A percentile compares a stretch with the other conserved stretches of the same genome.
Evolutionary conservation across 1,140 invertebrate species (phyloP).

Genomic region (Ridgeia piscesae): DNA sequence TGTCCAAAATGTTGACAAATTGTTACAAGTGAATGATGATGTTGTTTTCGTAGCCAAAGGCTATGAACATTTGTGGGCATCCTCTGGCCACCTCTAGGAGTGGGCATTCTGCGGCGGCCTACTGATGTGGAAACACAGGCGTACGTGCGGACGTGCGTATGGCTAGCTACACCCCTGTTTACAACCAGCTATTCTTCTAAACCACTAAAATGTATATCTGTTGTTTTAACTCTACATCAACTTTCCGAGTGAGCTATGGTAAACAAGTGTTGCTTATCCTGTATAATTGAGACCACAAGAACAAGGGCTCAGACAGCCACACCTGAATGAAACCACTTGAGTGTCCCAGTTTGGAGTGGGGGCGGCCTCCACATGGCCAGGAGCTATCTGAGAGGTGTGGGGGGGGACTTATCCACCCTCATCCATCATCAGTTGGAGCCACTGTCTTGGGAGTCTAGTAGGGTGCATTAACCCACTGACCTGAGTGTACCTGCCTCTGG

Average conservation of each 20-base stretch:
- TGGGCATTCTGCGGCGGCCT: too few species aligned
- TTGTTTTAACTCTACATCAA: too few species aligned
- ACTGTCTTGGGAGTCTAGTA: background rate
- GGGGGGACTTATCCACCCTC: background rate
- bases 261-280: background rate
- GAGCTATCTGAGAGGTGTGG: background rate
- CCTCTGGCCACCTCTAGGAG: too few species aligned
- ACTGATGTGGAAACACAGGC: too few species aligned
- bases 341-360: background rate
- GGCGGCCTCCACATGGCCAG: background rate
- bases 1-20: too few species aligned
- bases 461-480: background rate
- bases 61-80: too few species aligned
- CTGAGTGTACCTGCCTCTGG: background rate
- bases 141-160: too few species aligned
- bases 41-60: too few species aligned
- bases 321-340: background rate
- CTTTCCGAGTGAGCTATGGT: background rate
- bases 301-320: background rate
- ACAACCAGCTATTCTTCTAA: too few species aligned
- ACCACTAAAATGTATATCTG: too few species aligned
- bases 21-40: too few species aligned
- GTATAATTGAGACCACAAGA: background rate
- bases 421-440: background rate
- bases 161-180: too few species aligned